These are phyloP conservation scores for Trichogramma dendrolimi DNA, from an alignment of 2,888 invertebrate genomes.

Conservation along the genomic window DNA sequence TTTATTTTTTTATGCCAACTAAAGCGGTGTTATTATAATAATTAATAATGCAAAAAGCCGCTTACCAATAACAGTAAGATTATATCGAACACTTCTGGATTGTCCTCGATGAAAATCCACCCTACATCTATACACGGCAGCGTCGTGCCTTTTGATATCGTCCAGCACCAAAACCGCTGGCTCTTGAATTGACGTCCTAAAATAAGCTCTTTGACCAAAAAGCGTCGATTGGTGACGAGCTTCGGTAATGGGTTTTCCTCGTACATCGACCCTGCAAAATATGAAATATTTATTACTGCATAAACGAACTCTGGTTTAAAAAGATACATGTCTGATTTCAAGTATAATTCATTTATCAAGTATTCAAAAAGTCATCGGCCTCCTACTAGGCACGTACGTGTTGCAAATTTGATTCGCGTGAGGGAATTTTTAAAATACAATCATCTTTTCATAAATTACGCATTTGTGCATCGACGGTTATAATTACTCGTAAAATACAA, in stretches of 20 bases:
- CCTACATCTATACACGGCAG: constrained; percentile 84
- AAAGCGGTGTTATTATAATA: not conserved
- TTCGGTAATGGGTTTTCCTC: constrained; percentile 74
- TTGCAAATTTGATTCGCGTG: no score
- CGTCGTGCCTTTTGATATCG: constrained; percentile 81
- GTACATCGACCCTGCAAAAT: constrained; percentile 76
- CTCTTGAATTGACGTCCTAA: constrained; percentile 68
- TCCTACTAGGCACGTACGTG: no score
- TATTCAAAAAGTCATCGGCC: no score
- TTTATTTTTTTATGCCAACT: no score
- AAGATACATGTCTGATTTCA: no score
- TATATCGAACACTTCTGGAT: constrained; percentile 83
- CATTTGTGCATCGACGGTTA: no score
- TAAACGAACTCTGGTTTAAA: no score
- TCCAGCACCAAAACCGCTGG: constrained; percentile 79
- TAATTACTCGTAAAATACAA: no score
- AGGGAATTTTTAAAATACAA: no score
- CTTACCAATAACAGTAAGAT: constrained; percentile 87
- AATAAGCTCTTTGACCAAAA: constrained; percentile 82
- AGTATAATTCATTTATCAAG: no score
- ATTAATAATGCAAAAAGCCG: constrained; percentile 34
- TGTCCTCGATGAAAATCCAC: constrained; percentile 88
- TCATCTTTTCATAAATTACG: no score
- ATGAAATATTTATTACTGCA: not conserved
- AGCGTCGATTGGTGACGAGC: constrained; percentile 83